Conservation (phyloP, 2,113 vertebrate genomes). For the Labeo catla region DNA sequence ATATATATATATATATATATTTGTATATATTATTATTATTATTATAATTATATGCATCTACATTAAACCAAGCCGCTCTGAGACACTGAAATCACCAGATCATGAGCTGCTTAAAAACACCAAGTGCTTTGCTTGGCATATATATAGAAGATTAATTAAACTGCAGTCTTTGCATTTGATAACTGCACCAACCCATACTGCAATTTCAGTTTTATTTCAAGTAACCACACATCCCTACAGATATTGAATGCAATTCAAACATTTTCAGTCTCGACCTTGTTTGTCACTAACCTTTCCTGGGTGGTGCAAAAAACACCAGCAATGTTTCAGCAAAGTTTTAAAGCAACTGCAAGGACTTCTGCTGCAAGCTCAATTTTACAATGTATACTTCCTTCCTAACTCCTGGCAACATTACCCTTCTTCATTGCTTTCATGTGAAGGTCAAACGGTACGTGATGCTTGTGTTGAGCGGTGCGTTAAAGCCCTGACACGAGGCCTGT, state of each 20-base stretch:
- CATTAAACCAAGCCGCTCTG: not conserved
- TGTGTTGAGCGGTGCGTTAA: not conserved
- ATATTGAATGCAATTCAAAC: not conserved
- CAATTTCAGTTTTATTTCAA: not conserved
- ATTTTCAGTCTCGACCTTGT: no score
- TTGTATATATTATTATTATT: no score
- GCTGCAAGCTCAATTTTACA: not conserved
- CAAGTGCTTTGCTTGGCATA: not conserved
- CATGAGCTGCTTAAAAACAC: not conserved
- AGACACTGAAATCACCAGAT: not conserved
- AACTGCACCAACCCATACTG: not conserved
- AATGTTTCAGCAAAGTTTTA: not conserved
- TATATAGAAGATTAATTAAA: not conserved
- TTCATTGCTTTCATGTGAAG: not conserved
- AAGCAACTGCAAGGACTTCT: not conserved
- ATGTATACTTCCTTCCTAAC: not conserved
- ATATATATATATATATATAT: no score
- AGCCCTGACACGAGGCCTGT: conserved; percentile 2
- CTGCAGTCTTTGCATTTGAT: not conserved
- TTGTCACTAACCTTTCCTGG: not conserved
- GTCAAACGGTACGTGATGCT: conserved; percentile 13
- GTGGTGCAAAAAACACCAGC: not conserved
- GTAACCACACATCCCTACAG: not conserved
- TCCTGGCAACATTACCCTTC: not conserved
- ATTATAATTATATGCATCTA: not conserved